Conservation (phyloP, 2,113 vertebrate species). For the Chitala chitala region DNA sequence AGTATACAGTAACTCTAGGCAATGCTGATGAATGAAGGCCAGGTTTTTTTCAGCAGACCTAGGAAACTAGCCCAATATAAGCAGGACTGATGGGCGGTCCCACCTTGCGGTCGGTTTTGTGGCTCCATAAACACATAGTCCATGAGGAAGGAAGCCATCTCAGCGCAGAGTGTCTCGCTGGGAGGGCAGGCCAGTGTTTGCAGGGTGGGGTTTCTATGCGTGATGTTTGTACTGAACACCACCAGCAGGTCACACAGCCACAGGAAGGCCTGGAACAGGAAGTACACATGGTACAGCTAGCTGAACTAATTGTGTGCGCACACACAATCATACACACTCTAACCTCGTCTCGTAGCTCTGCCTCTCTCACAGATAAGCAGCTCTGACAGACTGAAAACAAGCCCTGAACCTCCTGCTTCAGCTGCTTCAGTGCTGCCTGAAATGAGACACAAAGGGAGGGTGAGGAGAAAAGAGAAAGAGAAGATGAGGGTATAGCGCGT, state of each 20-base stretch:
- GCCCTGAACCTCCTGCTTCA: slow-evolving; percentile 53
- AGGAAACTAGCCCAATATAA: not conserved
- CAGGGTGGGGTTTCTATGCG: slow-evolving; percentile 44
- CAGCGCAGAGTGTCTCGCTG: slow-evolving; percentile 64
- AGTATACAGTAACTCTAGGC: too few species aligned
- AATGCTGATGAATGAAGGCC: too few species aligned
- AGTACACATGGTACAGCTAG: not conserved
- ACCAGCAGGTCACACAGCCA: slow-evolving; percentile 79
- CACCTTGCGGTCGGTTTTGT: slow-evolving; percentile 36
- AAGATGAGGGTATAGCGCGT: not conserved
- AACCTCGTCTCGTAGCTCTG: slow-evolving; percentile 70
- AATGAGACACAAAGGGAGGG: not conserved
- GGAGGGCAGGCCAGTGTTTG: slow-evolving; percentile 52
- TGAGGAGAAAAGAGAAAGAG: not conserved
- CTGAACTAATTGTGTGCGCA: too few species aligned
- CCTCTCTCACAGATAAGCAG: slow-evolving; percentile 64
- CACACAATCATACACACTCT: not conserved
- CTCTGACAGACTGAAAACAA: slow-evolving; percentile 69
- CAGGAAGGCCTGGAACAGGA: slow-evolving; percentile 67
- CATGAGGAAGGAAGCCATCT: slow-evolving; percentile 75
- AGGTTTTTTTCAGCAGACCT: too few species aligned
- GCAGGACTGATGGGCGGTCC: not conserved
- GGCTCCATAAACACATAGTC: slow-evolving; percentile 73
- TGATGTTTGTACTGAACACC: slow-evolving; percentile 59
- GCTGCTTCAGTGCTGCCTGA: slow-evolving; percentile 58